These are phyloP conservation scores for Labrus mixtus DNA, from an alignment of 2,113 vertebrate genomes.

Conservation along the genomic window DNA sequence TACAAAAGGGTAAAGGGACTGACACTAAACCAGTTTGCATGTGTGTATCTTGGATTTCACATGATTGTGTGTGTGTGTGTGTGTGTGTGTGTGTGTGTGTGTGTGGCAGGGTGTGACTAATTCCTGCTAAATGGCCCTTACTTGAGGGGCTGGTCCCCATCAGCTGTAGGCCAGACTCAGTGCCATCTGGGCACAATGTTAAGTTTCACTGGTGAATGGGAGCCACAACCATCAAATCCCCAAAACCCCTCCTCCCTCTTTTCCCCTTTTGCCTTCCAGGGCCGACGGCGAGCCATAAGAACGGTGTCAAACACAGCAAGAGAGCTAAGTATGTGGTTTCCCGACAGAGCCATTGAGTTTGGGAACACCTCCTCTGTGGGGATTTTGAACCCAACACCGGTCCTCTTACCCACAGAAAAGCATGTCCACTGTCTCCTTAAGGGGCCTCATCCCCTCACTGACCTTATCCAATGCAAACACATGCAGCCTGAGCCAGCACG, in stretches of 20 bases:
- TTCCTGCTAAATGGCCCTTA: slow-evolving; percentile 75
- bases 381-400: slow-evolving; percentile 47
- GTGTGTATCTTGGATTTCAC: slow-evolving; percentile 43
- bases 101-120: slow-evolving; percentile 76
- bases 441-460: slow-evolving; percentile 54
- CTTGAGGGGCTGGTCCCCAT: slow-evolving; percentile 66
- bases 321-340: slow-evolving; percentile 63
- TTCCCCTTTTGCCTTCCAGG: slow-evolving; percentile 47
- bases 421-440: slow-evolving; percentile 62
- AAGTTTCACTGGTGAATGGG: slow-evolving; percentile 63
- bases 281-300: slow-evolving; percentile 60
- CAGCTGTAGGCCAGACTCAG: slow-evolving; percentile 70
- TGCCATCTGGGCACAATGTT: slow-evolving; percentile 79
- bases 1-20: slow-evolving; percentile 44
- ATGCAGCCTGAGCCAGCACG: slow-evolving; percentile 47
- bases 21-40: slow-evolving; percentile 50
- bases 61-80: slow-evolving; percentile 58
- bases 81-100: slow-evolving; percentile 67
- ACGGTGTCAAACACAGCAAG: slow-evolving; percentile 48
- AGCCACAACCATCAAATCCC: slow-evolving; percentile 59
- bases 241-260: neutral
- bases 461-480: slow-evolving; percentile 68
- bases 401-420: slow-evolving; percentile 36
- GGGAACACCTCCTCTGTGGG: slow-evolving; percentile 50
- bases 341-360: slow-evolving; percentile 48